Base-by-base conservation (phyloP, 2,888 invertebrate genomes). In the Bibio marci region DNA sequence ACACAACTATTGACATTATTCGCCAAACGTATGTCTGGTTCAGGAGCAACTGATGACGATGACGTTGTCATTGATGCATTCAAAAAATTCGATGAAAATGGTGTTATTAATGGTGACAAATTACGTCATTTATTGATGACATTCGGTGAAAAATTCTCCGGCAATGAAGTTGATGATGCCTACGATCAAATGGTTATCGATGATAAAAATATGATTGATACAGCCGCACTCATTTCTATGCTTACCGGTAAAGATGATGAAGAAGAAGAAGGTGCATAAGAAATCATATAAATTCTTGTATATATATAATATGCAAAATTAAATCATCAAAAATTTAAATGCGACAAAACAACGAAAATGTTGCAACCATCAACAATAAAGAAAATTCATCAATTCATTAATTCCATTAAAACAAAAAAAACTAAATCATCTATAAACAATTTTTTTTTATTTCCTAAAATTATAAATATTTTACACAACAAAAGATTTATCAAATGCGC, bases 131-230 rank as follows among this genome's bases (percentile, higher is more conserved):
- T 87, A 52, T 73, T 91, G 60, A 80, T 85, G 78, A 85, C 81
- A 67, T 91, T 80, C 76, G 90, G 91, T 50, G 90, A 91, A 60
- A 90, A 86, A 69, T 91, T 91, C 76, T 67, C 75, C 62, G 69
- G 74, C 54, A 78, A 82, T 60, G 88, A 90, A 63, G 81, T 83
- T 56, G 85, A 88, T 63, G 88, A 90, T 60, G 88, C 88, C 47
- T 88, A 78, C 67, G 88, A 88, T 66, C 82, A 86, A 66, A 86
- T 91, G 78, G 80, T 80, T 44, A 83, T 90, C 59, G 90, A 90
- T 65, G 83, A 83, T 63, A 79, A 82, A 57, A 87, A 87, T 61
- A 76, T 74, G 70, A 87, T 90, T 62, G 87, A 90, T 69, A 86
- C 87, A 63, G 68, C 65, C 53, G 81, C 80, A 63, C 77, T 88